Conservation (phyloP, 1,140 invertebrate genomes). For the Bombus huntii region DNA sequence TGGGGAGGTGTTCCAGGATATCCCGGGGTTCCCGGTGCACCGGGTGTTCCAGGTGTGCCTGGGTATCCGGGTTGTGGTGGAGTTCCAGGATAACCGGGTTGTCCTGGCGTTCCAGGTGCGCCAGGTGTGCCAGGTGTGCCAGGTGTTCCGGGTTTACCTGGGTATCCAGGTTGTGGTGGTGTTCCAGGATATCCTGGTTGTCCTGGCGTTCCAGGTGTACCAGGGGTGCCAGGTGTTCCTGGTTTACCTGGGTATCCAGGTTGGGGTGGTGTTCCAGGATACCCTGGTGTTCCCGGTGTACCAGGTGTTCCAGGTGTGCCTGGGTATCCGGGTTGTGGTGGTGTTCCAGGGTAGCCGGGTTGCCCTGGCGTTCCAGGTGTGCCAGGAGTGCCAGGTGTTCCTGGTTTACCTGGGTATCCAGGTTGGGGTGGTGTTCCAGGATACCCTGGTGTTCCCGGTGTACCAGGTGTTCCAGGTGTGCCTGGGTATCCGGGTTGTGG, state of each 20-base stretch:
- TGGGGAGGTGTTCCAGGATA: neutral
- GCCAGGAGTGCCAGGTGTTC: no score
- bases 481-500: no score
- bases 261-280: neutral
- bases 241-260: conserved; percentile 73
- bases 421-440: no score
- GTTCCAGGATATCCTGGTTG: neutral
- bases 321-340: fast-evolving
- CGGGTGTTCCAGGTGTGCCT: conserved; percentile 73
- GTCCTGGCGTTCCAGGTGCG: neutral
- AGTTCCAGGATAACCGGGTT: conserved; percentile 2
- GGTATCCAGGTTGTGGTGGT: neutral
- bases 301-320: neutral
- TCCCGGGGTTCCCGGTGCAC: conserved; percentile 70
- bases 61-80: neutral
- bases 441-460: no score
- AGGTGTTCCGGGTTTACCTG: neutral
- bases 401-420: neutral
- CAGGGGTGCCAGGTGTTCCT: conserved; percentile 69
- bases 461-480: no score
- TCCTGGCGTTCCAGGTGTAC: conserved; percentile 58
- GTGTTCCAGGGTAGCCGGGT: no score
- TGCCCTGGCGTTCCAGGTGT: no score
- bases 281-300: neutral
- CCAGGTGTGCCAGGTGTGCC: neutral